phyloP scores from a whole-genome alignment of 2,888 invertebrate species.

The Drosophila kanekoi region DNA sequence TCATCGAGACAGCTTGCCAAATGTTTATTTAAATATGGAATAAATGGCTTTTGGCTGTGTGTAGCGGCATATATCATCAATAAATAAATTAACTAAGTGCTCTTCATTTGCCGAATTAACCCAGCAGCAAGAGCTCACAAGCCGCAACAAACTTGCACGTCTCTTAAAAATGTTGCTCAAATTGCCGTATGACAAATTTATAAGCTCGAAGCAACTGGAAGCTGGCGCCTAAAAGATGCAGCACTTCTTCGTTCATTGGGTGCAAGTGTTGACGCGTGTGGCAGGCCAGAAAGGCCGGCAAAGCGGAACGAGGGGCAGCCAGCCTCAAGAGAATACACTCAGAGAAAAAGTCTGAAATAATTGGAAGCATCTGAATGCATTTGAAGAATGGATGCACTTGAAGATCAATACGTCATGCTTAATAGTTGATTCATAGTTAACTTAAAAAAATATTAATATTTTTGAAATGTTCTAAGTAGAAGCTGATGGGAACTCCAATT shows the following conservation, averaged over 20 bases:
- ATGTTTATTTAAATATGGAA: slow-evolving; percentile 3
- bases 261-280: slow-evolving; percentile 57
- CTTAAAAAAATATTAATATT: no score
- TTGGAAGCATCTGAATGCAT: no score
- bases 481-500: no score
- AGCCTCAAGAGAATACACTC: slow-evolving; percentile 45
- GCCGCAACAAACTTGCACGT: slow-evolving; percentile 38
- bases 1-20: slow-evolving; percentile 3
- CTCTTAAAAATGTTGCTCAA: slow-evolving; percentile 53
- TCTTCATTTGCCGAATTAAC: slow-evolving; percentile 31
- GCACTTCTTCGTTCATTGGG: slow-evolving; percentile 53
- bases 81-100: slow-evolving; percentile 29
- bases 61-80: slow-evolving; percentile 1
- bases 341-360: neutral
- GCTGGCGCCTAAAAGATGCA: slow-evolving; percentile 62
- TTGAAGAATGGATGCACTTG: no score
- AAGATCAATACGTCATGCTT: no score
- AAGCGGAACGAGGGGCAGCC: slow-evolving; percentile 7
- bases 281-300: slow-evolving; percentile 12
- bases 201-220: slow-evolving; percentile 42
- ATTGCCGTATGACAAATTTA: slow-evolving; percentile 59
- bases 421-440: no score
- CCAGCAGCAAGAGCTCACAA: slow-evolving; percentile 25
- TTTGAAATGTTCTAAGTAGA: no score
- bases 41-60: neutral